phyloP scores from a whole-genome alignment of 2,113 vertebrate genomes.

The Sterna hirundo region DNA sequence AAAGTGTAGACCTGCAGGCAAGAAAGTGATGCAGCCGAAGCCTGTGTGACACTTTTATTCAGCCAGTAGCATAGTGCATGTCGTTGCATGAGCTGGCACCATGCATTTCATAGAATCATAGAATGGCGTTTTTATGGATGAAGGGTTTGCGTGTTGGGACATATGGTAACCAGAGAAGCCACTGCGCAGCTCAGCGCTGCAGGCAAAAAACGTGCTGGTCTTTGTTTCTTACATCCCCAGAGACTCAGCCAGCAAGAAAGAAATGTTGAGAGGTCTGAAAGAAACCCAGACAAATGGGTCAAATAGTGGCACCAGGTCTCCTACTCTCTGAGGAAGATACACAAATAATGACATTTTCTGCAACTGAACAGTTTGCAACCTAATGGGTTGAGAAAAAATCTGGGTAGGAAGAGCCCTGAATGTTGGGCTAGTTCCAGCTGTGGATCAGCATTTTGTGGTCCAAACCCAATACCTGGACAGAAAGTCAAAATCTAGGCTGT shows the following conservation, averaged over 20 bases:
- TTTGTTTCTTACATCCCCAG: slow-evolving; percentile 7
- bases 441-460: neutral
- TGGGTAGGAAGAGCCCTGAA: neutral
- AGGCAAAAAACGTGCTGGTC: neutral
- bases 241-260: neutral
- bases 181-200: neutral
- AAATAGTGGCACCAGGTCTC: neutral
- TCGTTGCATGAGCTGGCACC: slow-evolving; percentile 13
- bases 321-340: neutral
- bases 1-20: neutral
- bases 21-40: neutral
- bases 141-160: neutral
- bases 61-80: neutral
- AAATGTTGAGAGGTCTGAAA: neutral
- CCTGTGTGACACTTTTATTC: neutral
- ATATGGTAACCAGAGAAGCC: slow-evolving; percentile 17
- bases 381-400: neutral
- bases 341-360: neutral
- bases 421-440: neutral
- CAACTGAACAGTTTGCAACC: neutral
- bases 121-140: neutral
- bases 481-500: neutral
- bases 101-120: neutral
- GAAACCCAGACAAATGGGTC: neutral
- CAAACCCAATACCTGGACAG: neutral